Evolutionary conservation across 2,888 invertebrate genomes (phyloP).

Genomic region (Anodontia alba): DNA sequence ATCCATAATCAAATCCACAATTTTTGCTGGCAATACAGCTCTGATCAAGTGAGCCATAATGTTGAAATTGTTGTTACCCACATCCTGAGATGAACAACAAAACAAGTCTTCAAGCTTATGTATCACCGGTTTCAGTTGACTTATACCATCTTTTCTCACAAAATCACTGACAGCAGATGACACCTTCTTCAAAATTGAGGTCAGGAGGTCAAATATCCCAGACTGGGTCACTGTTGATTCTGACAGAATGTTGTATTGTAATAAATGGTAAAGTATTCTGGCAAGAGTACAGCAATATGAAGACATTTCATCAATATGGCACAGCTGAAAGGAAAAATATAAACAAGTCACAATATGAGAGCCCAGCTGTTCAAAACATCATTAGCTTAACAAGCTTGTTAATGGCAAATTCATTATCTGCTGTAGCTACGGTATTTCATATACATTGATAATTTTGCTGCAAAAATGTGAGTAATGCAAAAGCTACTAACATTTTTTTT

Average conservation of each 20-base stretch:
- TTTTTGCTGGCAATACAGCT: constrained; percentile 62
- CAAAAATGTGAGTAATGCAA: no score
- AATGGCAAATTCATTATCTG: no score
- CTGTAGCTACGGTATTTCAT: no score
- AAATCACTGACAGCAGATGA: constrained; percentile 54
- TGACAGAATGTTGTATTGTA: constrained; percentile 50
- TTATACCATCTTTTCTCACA: constrained; percentile 63
- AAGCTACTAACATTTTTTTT: no score
- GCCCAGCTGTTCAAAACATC: no score
- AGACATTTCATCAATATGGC: constrained; percentile 44
- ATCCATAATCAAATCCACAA: constrained; percentile 69
- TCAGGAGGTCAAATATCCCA: constrained; percentile 38
- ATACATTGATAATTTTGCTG: no score
- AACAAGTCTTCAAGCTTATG: constrained; percentile 52
- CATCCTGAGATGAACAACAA: neutral
- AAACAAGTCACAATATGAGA: no score
- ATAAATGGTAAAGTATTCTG: constrained; percentile 43
- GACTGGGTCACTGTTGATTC: constrained; percentile 21
- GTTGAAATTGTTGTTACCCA: constrained; percentile 32
- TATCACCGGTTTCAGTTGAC: constrained; percentile 44
- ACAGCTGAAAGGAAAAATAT: constrained; percentile 31
- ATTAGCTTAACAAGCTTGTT: no score
- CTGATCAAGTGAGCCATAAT: constrained; percentile 55
- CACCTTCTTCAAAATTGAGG: constrained; percentile 61
- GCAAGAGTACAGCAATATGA: constrained; percentile 38